Percentiles rank a stretch among this genome's conserved stretches.
phyloP scores from a whole-genome alignment of 1,140 invertebrate genomes.

The Nasonia longicornis region DNA sequence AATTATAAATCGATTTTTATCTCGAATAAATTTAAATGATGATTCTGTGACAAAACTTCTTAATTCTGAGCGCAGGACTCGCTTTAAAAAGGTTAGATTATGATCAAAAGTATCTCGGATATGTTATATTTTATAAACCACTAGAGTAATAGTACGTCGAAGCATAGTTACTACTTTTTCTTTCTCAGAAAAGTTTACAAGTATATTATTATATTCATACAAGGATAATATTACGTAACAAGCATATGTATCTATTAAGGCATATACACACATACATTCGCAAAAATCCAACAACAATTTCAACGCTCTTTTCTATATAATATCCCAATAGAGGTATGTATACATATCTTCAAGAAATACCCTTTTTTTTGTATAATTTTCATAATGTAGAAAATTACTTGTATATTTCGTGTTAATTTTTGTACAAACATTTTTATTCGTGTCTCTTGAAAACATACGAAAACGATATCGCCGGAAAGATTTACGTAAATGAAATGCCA shows the following conservation, averaged over 20 bases:
- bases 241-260: background rate
- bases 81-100: too few relatives aligned
- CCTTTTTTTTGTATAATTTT: background rate
- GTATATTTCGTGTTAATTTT: background rate
- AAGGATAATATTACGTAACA: background rate
- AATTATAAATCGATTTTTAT: too few relatives aligned
- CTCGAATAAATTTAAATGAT: background rate
- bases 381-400: background rate
- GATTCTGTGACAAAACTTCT: background rate
- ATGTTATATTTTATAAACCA: background rate
- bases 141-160: background rate
- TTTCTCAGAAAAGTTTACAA: slow-evolving; percentile 1
- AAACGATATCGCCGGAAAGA: background rate
- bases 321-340: background rate
- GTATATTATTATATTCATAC: background rate
- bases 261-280: background rate
- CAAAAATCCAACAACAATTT: background rate
- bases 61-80: too few relatives aligned
- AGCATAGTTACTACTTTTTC: background rate
- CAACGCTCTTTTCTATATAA: background rate
- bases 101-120: background rate
- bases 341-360: background rate
- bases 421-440: background rate
- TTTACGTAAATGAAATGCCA: background rate
- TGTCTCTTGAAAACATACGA: background rate